These are phyloP conservation scores for Lepus timidus DNA, from an alignment of 2,113 vertebrate species.

Conservation along the genomic window DNA sequence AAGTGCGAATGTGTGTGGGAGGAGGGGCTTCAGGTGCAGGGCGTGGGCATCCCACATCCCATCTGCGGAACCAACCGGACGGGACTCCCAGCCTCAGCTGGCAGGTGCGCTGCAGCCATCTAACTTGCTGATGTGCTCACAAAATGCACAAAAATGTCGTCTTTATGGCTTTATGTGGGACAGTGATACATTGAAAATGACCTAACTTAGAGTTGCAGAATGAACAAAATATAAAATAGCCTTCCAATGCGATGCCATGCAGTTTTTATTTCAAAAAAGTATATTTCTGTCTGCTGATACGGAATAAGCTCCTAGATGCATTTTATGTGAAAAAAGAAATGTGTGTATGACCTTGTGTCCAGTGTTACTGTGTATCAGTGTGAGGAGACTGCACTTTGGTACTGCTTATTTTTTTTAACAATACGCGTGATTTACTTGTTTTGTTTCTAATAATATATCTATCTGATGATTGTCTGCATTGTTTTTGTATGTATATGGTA, in stretches of 20 bases:
- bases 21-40: fast-evolving
- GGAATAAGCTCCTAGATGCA: too few species aligned
- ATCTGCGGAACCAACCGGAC: not conserved
- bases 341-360: fast-evolving
- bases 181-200: not conserved
- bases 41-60: fast-evolving
- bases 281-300: not conserved
- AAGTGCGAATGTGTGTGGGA: not conserved
- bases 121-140: not conserved
- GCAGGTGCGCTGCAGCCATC: not conserved
- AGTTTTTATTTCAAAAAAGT: not conserved
- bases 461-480: not conserved
- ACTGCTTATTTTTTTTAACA: not conserved
- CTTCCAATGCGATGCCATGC: not conserved
- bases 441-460: not conserved
- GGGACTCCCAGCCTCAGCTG: not conserved
- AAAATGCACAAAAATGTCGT: not conserved
- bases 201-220: not conserved
- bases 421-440: not conserved
- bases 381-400: not conserved
- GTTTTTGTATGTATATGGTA: not conserved
- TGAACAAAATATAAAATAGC: not conserved
- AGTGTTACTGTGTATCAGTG: fast-evolving
- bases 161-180: not conserved
- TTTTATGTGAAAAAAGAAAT: not conserved